phyloP scores from a whole-genome alignment of 1,140 invertebrate species.

The Heterodera schachtii region DNA sequence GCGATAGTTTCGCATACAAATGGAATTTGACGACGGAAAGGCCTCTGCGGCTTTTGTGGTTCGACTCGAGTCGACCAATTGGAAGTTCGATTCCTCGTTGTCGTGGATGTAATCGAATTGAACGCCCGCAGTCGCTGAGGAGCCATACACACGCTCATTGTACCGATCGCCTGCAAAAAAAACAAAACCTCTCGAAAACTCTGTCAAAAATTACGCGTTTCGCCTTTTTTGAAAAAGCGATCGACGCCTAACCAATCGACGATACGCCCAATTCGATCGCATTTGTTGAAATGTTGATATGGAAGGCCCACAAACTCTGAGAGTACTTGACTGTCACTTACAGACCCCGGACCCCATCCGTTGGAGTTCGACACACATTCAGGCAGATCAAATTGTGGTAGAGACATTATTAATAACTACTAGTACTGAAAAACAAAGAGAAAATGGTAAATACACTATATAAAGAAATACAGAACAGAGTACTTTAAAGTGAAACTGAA shows the following conservation, averaged over 20 bases:
- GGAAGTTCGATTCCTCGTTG: constrained; percentile 64
- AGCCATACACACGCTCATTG: constrained; percentile 65
- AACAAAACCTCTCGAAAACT: too few relatives aligned
- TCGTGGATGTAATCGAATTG: constrained; percentile 65
- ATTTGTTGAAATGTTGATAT: constrained; percentile 65
- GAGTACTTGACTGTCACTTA: constrained; percentile 22
- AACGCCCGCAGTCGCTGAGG: constrained; percentile 59
- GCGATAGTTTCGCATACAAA: constrained; percentile 14
- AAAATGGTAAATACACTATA: too few relatives aligned
- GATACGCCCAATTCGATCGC: constrained; percentile 63
- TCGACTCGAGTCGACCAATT: constrained; percentile 56
- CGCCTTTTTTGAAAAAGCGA: constrained; percentile 59
- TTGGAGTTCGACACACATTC: constrained; percentile 39
- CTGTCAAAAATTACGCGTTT: constrained; percentile 40
- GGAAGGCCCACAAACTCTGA: constrained; percentile 51
- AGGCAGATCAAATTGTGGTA: constrained; percentile 54
- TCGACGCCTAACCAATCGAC: constrained; percentile 66
- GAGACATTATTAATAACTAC: constrained; percentile 8
- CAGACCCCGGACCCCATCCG: constrained; percentile 55
- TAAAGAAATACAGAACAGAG: too few relatives aligned
- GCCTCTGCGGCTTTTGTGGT: constrained; percentile 48
- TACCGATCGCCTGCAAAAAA: constrained; percentile 62
- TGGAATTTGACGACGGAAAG: constrained; percentile 44
- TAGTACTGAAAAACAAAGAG: too few relatives aligned
- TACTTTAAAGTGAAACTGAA: too few relatives aligned